phyloP scores from a whole-genome alignment of 2,888 invertebrate species.

The Julus scandinavius region DNA sequence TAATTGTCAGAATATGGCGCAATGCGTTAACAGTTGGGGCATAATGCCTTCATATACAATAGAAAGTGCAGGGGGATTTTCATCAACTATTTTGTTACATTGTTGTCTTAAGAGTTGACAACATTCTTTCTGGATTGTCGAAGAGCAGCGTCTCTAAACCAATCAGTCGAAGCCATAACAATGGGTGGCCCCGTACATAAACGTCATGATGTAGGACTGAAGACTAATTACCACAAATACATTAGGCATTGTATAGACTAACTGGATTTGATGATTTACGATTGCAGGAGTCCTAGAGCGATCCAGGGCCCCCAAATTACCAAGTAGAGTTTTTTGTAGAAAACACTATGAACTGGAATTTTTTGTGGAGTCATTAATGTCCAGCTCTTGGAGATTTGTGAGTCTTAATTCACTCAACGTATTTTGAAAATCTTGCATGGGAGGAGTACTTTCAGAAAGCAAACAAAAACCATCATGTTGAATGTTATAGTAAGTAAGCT shows the following conservation, averaged over 20 bases:
- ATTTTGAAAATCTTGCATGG: not conserved
- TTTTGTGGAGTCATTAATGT: not conserved
- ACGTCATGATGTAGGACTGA: not conserved
- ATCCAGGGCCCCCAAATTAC: not conserved
- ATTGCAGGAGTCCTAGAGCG: not conserved
- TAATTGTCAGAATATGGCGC: too few species aligned
- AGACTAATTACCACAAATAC: slow-evolving; percentile 18
- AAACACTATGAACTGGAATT: slow-evolving; percentile 2
- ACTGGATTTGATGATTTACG: not conserved
- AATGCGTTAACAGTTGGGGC: too few species aligned
- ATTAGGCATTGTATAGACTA: not conserved
- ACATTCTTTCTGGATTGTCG: not conserved
- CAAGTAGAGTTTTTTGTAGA: not conserved
- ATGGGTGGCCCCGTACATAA: not conserved
- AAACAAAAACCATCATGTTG: not conserved
- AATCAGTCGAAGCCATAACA: not conserved
- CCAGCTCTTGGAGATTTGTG: not conserved
- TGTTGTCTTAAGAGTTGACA: slow-evolving; percentile 9
- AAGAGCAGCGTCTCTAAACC: not conserved
- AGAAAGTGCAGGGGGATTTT: not conserved
- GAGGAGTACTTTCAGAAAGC: not conserved
- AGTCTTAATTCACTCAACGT: not conserved
- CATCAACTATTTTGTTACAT: not conserved
- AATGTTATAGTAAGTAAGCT: not conserved
- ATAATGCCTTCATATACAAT: not conserved